A percentile compares a stretch with the other conserved stretches of the same genome.
These are phyloP conservation scores for Anseranas semipalmata DNA, from an alignment of 2,113 vertebrate species.

Conservation along the genomic window DNA sequence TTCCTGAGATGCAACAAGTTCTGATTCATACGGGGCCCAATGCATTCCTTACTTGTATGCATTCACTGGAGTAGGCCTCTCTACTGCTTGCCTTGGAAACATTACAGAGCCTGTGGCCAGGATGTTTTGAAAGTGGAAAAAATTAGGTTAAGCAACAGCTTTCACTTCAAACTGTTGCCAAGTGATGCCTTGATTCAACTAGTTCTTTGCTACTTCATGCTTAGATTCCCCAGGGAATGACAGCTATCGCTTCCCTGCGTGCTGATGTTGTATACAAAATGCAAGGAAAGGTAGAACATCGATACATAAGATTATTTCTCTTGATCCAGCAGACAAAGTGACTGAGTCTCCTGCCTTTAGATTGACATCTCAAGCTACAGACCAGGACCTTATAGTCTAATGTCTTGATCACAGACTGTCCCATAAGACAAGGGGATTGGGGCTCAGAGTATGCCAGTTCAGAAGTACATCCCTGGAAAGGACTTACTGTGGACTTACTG, in stretches of 20 bases:
- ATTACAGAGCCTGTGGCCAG: not conserved
- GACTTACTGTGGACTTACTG: too few relatives aligned
- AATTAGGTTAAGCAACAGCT: not conserved
- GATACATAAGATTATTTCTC: not conserved
- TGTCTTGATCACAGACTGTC: not conserved
- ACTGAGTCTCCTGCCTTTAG: not conserved
- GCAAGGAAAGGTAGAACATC: not conserved
- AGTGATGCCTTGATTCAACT: not conserved
- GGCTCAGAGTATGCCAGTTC: not conserved
- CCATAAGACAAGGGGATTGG: not conserved
- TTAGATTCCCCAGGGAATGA: accelerated
- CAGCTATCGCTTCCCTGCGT: not conserved
- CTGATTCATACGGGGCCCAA: not conserved
- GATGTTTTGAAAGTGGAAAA: not conserved
- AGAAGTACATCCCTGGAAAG: not conserved
- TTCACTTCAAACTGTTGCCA: not conserved
- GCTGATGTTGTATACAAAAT: not conserved
- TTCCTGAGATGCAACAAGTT: not conserved
- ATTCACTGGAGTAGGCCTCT: not conserved
- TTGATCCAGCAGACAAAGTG: not conserved
- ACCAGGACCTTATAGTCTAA: not conserved
- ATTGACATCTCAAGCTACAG: not conserved
- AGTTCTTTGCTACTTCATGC: not conserved
- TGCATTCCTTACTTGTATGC: not conserved
- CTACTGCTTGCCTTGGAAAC: not conserved